Conservation (phyloP, 2,113 vertebrate genomes). For the Hucho hucho region DNA sequence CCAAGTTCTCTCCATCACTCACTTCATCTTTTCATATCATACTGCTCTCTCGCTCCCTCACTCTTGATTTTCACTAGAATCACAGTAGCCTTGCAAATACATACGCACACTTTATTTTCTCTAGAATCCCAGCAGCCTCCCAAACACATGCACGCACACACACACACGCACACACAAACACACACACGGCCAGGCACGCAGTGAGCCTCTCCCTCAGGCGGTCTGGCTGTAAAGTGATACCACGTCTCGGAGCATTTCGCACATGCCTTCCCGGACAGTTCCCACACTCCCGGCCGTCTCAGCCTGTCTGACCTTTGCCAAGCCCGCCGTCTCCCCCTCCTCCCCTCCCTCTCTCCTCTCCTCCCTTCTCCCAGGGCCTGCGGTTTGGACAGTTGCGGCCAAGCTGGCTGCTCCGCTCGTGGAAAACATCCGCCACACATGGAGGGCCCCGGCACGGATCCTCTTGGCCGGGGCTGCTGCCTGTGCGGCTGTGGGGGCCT, state of each 20-base stretch:
- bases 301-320: slow-evolving; percentile 80
- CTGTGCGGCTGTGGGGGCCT: slow-evolving; percentile 16
- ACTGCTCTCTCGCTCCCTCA: slow-evolving; percentile 11
- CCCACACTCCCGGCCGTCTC: slow-evolving; percentile 78
- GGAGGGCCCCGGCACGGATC: slow-evolving; percentile 70
- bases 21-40: slow-evolving; percentile 54
- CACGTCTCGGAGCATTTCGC: slow-evolving; percentile 73
- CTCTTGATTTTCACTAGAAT: slow-evolving; percentile 23
- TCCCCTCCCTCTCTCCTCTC: slow-evolving; percentile 43
- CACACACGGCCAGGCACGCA: slow-evolving; percentile 15
- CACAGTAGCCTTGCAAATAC: too few relatives aligned
- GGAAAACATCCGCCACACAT: slow-evolving; percentile 92
- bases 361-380: slow-evolving; percentile 77
- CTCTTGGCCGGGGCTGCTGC: background rate
- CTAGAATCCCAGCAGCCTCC: slow-evolving; percentile 29
- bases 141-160: slow-evolving; percentile 23
- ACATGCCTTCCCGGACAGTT: slow-evolving; percentile 80
- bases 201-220: slow-evolving; percentile 59
- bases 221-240: slow-evolving; percentile 78
- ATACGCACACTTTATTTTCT: too few relatives aligned
- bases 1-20: slow-evolving; percentile 1
- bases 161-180: too few relatives aligned
- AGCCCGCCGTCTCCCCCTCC: slow-evolving; percentile 63
- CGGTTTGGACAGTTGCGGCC: slow-evolving; percentile 79
- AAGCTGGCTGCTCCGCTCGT: slow-evolving; percentile 85